Conservation (phyloP, 2,888 invertebrate genomes). For the Metallyticus violacea region DNA sequence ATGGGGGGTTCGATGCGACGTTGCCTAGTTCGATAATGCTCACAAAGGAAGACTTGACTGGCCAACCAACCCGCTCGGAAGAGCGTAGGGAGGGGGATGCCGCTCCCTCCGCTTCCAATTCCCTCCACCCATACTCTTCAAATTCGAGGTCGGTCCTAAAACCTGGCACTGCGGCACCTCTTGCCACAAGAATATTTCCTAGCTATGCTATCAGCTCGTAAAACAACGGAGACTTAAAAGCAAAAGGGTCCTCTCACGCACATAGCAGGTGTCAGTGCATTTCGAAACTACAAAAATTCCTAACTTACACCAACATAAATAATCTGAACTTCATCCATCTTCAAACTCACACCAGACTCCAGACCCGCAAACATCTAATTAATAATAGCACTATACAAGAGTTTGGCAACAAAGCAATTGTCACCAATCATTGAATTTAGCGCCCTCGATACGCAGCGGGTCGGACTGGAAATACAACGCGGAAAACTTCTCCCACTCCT, state of each 20-base stretch:
- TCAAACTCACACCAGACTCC: not conserved
- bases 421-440: slow-evolving; percentile 10
- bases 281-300: too few relatives aligned
- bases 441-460: slow-evolving; percentile 35
- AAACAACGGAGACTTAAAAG: not conserved
- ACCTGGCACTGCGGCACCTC: not conserved
- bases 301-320: too few relatives aligned
- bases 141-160: slow-evolving; percentile 49
- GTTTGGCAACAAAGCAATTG: slow-evolving; percentile 33
- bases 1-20: slow-evolving; percentile 41
- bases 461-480: slow-evolving; percentile 36
- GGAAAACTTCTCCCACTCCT: slow-evolving; percentile 37
- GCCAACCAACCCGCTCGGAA: slow-evolving; percentile 39
- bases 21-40: slow-evolving; percentile 44
- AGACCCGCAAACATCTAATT: too few relatives aligned
- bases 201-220: too few relatives aligned
- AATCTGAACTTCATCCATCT: not conserved
- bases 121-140: slow-evolving; percentile 48
- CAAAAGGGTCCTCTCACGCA: not conserved
- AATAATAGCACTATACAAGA: too few relatives aligned
- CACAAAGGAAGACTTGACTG: slow-evolving; percentile 47
- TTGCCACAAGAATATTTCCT: too few relatives aligned
- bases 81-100: not conserved
- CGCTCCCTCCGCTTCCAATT: slow-evolving; percentile 24
- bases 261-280: not conserved